phyloP scores from a whole-genome alignment of 2,113 vertebrate genomes.

The Mirza zaza region DNA sequence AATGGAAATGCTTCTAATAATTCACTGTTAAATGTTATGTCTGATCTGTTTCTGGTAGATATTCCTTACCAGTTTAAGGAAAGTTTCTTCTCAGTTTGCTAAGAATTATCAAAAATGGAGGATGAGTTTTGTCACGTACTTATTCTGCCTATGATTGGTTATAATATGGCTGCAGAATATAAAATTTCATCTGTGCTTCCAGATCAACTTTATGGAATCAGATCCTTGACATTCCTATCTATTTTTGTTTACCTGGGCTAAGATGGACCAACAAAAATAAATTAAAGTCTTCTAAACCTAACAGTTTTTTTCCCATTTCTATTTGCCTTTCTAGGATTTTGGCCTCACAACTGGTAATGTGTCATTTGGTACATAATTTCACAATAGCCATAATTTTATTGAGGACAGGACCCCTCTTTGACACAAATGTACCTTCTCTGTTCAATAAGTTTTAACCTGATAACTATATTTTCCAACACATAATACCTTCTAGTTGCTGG shows the following conservation, averaged over 20 bases:
- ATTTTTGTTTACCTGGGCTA: background rate
- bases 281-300: background rate
- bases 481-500: background rate
- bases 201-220: no score
- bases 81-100: background rate
- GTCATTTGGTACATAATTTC: background rate
- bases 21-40: background rate
- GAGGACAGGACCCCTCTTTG: background rate
- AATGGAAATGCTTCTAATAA: accelerated
- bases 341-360: background rate
- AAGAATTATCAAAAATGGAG: background rate
- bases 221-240: background rate
- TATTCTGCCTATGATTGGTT: background rate
- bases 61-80: background rate
- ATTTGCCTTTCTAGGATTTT: background rate
- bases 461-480: background rate
- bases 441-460: background rate
- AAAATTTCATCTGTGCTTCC: background rate
- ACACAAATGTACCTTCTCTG: background rate
- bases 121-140: background rate
- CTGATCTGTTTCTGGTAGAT: background rate
- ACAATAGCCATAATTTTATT: background rate
- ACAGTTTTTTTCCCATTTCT: background rate
- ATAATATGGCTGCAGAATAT: background rate
- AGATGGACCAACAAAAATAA: background rate